Evolutionary conservation across 2,797 vertebrate species (phyloP).

Genomic region (Enteromius anoplus): DNA sequence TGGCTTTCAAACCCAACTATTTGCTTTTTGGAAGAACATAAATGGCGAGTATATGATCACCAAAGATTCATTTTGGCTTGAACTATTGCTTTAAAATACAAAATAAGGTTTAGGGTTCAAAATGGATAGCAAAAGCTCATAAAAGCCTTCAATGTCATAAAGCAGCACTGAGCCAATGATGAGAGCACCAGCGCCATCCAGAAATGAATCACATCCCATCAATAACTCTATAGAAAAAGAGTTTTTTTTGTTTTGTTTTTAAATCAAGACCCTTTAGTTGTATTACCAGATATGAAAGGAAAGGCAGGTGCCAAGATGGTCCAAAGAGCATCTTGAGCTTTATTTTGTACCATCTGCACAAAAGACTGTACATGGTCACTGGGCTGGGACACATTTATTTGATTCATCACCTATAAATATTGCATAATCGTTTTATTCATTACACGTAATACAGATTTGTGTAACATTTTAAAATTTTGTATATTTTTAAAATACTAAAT

Average conservation of each 20-base stretch:
- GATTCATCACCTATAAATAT: not conserved
- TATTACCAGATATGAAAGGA: not conserved
- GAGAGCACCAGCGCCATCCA: not conserved
- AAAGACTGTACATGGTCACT: not conserved
- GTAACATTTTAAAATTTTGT: not conserved
- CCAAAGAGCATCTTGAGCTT: not conserved
- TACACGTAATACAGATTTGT: not conserved
- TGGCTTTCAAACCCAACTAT: not conserved
- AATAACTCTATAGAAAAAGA: not conserved
- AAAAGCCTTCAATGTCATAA: not conserved
- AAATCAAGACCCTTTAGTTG: slow-evolving; percentile 30
- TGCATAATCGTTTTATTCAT: not conserved
- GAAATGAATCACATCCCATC: not conserved
- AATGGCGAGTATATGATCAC: not conserved
- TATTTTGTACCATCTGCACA: not conserved
- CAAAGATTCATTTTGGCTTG: not conserved
- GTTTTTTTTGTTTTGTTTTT: not conserved
- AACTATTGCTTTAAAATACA: not conserved
- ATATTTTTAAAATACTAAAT: not conserved
- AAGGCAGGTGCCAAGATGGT: not conserved
- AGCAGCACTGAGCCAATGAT: not conserved
- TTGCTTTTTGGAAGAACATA: not conserved
- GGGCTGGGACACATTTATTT: not conserved
- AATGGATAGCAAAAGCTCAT: not conserved
- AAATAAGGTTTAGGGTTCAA: not conserved